A percentile compares a stretch with the other conserved stretches of the same genome.
Conservation (phyloP, 1,140 invertebrate species). For the Apis laboriosa region DNA sequence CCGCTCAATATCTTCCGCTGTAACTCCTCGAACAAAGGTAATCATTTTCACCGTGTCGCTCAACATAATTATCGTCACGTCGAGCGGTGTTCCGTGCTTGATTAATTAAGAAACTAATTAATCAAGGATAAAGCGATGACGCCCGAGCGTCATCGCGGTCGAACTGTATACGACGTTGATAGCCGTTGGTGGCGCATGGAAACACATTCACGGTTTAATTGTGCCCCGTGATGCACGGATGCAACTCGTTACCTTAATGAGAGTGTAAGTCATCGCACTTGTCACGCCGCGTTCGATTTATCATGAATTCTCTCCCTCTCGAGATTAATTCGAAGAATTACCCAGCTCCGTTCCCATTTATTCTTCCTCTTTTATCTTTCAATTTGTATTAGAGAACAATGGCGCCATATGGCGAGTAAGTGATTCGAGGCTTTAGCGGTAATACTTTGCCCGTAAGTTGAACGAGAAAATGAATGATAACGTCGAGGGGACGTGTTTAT, state of each 20-base stretch:
- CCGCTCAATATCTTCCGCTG: not conserved
- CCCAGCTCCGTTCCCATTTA: conserved; percentile 7
- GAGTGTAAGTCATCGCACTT: conserved; percentile 47
- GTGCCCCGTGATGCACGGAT: conserved; percentile 28
- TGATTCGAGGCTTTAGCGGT: not conserved
- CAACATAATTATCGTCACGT: conserved; percentile 28
- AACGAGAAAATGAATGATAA: not conserved
- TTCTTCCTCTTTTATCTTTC: conserved; percentile 10
- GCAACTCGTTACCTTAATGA: conserved; percentile 45
- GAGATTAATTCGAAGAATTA: conserved; percentile 43
- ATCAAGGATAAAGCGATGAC: conserved; percentile 46
- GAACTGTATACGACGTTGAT: conserved; percentile 17
- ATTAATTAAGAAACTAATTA: conserved; percentile 50
- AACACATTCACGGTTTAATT: conserved; percentile 34
- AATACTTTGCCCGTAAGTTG: not conserved
- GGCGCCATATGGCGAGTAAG: not conserved
- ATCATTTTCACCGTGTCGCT: not conserved
- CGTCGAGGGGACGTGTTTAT: no score
- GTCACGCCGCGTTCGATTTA: conserved; percentile 32
- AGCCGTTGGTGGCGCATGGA: not conserved
- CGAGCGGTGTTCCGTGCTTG: not conserved
- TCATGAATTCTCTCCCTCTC: conserved; percentile 28
- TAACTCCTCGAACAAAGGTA: not conserved
- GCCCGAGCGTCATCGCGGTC: conserved; percentile 25
- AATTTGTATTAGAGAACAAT: conserved; percentile 23